Conservation (phyloP, 2,888 invertebrate species). For the Embidobia sp. region DNA sequence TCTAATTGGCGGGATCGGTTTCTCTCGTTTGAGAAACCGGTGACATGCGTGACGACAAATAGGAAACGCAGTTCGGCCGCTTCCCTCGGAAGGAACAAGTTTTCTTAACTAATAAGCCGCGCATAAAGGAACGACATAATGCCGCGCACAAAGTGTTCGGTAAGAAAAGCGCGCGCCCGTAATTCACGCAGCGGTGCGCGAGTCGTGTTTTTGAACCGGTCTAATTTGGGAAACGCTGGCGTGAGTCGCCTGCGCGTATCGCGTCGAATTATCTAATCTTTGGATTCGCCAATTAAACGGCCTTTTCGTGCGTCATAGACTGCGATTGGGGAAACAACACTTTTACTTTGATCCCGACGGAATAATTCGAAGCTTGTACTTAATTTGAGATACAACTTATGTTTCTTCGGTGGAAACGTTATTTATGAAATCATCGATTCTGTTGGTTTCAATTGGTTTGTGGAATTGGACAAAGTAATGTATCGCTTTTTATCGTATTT, state of each 20-base stretch:
- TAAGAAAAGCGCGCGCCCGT: slow-evolving; percentile 3
- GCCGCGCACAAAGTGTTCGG: slow-evolving; percentile 3
- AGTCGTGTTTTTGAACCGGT: slow-evolving; percentile 15
- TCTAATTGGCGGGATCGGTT: slow-evolving; percentile 23
- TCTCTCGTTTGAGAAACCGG: slow-evolving; percentile 17
- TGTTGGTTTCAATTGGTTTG: too few relatives aligned
- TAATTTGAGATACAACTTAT: too few relatives aligned
- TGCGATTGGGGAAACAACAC: too few relatives aligned
- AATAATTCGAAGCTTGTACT: too few relatives aligned
- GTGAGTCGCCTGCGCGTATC: neutral
- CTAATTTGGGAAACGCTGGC: slow-evolving; percentile 5
- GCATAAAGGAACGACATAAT: slow-evolving; percentile 8
- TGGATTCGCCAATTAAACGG: slow-evolving; percentile 10
- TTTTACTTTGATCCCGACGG: too few relatives aligned
- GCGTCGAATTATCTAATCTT: slow-evolving; percentile 27
- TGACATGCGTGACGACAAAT: slow-evolving; percentile 32
- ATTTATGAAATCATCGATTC: too few relatives aligned
- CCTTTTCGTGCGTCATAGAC: slow-evolving; percentile 4
- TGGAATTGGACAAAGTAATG: too few relatives aligned
- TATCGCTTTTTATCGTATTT: too few relatives aligned
- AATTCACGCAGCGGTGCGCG: neutral
- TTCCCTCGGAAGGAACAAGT: too few relatives aligned
- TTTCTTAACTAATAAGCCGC: neutral
- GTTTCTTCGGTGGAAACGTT: too few relatives aligned
- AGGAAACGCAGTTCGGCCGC: slow-evolving; percentile 13